Evolutionary conservation across 2,888 invertebrate genomes (phyloP), one percentile per base, ranked within the genome.

Genomic region (Callyntrura guangdongensis): DNA sequence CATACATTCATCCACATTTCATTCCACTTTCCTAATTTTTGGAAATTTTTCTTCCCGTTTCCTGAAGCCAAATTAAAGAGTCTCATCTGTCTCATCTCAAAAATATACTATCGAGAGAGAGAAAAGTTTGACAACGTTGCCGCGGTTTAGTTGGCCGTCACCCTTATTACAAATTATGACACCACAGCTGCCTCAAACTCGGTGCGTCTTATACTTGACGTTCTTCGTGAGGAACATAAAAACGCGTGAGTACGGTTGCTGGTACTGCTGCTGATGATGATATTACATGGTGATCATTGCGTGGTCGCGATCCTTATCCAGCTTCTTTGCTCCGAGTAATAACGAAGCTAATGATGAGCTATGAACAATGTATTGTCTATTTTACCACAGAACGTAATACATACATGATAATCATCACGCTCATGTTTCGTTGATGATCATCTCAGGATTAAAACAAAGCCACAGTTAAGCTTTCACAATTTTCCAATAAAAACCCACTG

Each of bases 121-220:
- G 77, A 22, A 25, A 22, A 53, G 6, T 25, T 79, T n/a, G n/a
- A 74, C n/a, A 36, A 36, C n/a, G 69, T n/a, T 81, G 36, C 36
- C 36, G 79, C 69, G 87, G 69, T 81, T 84, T 53, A 53, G 17
- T 25, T 36, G 8, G 56, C 25, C 83, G 89, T 89, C 89, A 89
- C 8, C 61, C 56, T 89, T 89, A 89, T 89, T 89, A 89, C 89
- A 89, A 89, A 89, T 89, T 89, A 89, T 77, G 89, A 83, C 89
- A 89, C 89, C 89, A 83, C 89, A 88, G 69, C 36, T 49, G 49
- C 47, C 49, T 27, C 69, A 86, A 85, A 74, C 74, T 53, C 36
- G 3, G 36, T 36, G 77, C 27, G 53, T 77, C 1, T 27, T 25
- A n/a, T n/a, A 12, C 14, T 77, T 47, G 47, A 8, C 20, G 45